phyloP scores from a whole-genome alignment of 1,140 invertebrate species.

The Sycophaga agraensis region DNA sequence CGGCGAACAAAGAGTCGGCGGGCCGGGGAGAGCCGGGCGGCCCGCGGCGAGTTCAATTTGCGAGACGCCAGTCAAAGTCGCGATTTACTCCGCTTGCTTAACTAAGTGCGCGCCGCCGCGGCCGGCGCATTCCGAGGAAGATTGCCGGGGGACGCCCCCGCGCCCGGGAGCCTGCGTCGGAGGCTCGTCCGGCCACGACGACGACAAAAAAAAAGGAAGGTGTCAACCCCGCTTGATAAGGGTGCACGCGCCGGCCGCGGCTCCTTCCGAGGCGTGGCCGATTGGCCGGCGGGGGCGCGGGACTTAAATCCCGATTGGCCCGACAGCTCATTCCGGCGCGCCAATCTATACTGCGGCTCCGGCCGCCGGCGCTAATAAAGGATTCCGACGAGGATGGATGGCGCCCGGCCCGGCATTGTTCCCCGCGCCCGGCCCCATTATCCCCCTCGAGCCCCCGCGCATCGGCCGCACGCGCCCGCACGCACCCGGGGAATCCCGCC shows the following conservation, averaged over 20 bases:
- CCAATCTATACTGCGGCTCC: conserved; percentile 6
- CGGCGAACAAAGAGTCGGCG: conserved; percentile 47
- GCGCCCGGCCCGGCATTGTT: background rate
- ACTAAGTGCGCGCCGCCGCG: background rate
- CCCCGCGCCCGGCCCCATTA: conserved; percentile 1
- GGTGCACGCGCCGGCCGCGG: conserved; percentile 15
- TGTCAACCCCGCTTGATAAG: too few species aligned
- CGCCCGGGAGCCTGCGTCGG: too few species aligned
- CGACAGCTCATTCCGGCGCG: conserved; percentile 41
- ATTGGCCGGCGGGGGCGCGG: too few species aligned
- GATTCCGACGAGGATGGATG: conserved; percentile 54
- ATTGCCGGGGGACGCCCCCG: background rate
- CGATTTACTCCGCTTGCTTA: conserved; percentile 2
- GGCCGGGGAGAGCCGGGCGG: too few species aligned
- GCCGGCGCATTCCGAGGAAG: too few species aligned
- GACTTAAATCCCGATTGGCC: conserved; percentile 55
- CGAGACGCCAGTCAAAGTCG: conserved; percentile 12
- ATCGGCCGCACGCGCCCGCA: too few species aligned
- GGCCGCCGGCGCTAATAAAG: conserved; percentile 47
- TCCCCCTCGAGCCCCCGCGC: conserved; percentile 12
- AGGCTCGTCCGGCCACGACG: too few species aligned
- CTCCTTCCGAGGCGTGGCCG: conserved; percentile 40
- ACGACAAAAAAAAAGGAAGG: background rate
- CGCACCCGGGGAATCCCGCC: too few species aligned
- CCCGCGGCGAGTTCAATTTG: conserved; percentile 15